Percentiles rank a stretch among this genome's conserved stretches.
phyloP scores from a whole-genome alignment of 2,888 invertebrate species.

The Neocrepidodera transversa region DNA sequence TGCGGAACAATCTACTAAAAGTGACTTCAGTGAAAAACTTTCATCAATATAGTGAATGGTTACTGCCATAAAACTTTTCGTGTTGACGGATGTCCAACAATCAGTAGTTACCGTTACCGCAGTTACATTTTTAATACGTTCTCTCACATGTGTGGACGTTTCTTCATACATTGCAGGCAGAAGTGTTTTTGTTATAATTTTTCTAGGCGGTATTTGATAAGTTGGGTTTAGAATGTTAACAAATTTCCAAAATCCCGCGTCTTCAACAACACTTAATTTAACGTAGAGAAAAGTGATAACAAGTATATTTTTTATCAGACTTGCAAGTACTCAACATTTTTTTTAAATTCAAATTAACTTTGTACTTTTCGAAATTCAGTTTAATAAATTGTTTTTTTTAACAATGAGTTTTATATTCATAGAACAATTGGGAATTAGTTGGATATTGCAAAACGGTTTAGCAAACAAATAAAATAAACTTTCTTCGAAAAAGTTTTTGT shows the following conservation, averaged over 20 bases:
- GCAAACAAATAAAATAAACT: too few species aligned
- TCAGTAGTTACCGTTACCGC: conserved; percentile 45
- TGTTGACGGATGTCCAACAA: conserved; percentile 48
- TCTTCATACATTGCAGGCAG: conserved; percentile 30
- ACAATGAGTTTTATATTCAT: too few species aligned
- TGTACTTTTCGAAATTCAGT: too few species aligned
- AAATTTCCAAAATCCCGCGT: conserved; percentile 17
- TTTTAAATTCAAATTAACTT: too few species aligned
- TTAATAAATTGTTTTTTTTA: too few species aligned
- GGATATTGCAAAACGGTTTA: too few species aligned
- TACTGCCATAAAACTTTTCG: conserved; percentile 44
- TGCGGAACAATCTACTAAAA: conserved; percentile 39
- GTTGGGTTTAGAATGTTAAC: conserved; percentile 24
- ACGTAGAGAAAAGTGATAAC: too few species aligned
- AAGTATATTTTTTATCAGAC: too few species aligned
- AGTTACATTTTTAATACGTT: conserved; percentile 20
- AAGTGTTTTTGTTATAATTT: conserved; percentile 17
- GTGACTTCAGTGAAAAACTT: conserved; percentile 43
- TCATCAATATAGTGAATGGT: conserved; percentile 45
- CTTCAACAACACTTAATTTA: conserved; percentile 20
- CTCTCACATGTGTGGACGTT: conserved; percentile 4
- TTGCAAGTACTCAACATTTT: too few species aligned
- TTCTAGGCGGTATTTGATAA: conserved; percentile 25
- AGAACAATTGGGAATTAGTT: too few species aligned
- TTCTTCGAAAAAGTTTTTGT: too few species aligned